Percentiles rank a stretch among this genome's conserved stretches.
Conservation (phyloP, 1,140 invertebrate species). For the Oreohelix idahoensis region DNA sequence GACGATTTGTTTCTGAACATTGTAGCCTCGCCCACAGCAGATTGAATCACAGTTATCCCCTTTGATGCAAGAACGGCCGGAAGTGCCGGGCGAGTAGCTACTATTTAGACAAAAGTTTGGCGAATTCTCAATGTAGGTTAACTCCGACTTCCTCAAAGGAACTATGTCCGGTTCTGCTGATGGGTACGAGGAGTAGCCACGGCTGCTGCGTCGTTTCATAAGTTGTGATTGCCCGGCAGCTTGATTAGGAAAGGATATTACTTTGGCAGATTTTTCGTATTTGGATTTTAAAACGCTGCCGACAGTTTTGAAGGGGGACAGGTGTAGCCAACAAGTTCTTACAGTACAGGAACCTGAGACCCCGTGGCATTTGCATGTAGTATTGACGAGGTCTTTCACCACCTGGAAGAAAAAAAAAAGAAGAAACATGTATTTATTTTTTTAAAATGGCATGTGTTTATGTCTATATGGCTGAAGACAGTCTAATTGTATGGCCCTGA, state of each 20-base stretch:
- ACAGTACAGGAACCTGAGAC: slow-evolving; percentile 95
- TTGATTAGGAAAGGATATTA: slow-evolving; percentile 70
- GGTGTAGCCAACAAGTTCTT: slow-evolving; percentile 93
- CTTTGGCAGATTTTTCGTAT: slow-evolving; percentile 86
- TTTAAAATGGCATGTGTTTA: too few relatives aligned
- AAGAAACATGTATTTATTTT: neutral
- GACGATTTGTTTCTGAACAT: slow-evolving; percentile 57
- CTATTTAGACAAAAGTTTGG: slow-evolving; percentile 88
- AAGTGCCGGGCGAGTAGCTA: slow-evolving; percentile 63
- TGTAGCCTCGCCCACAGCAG: slow-evolving; percentile 74
- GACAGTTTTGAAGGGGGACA: slow-evolving; percentile 87
- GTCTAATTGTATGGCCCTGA: too few relatives aligned
- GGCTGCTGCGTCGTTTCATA: slow-evolving; percentile 10
- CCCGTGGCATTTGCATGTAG: slow-evolving; percentile 92
- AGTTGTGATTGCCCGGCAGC: slow-evolving; percentile 56
- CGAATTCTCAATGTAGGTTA: slow-evolving; percentile 89
- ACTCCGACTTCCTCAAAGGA: slow-evolving; percentile 75
- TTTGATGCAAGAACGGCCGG: slow-evolving; percentile 72
- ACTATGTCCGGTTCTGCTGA: neutral
- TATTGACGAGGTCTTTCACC: slow-evolving; percentile 61
- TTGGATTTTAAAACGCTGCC: slow-evolving; percentile 86
- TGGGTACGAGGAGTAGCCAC: neutral
- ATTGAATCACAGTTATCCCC: slow-evolving; percentile 74
- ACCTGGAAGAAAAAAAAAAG: slow-evolving; percentile 52
- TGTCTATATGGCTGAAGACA: too few relatives aligned